Conservation (phyloP, 2,113 vertebrate species). For the Ovis aries region DNA sequence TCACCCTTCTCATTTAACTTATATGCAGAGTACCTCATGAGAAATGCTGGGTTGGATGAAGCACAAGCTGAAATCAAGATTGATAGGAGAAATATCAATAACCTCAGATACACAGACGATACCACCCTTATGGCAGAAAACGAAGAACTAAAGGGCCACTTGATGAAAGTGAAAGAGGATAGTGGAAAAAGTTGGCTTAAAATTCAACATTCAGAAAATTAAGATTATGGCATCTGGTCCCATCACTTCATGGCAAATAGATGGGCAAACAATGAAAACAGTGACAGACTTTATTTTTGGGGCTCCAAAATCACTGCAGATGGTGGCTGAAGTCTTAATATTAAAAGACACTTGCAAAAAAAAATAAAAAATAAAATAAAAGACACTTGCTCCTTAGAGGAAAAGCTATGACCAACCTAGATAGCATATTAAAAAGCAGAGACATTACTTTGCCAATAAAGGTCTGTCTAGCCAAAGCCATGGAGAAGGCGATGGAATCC, state of each 20-base stretch:
- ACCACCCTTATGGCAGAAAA: background rate
- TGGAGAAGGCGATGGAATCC: background rate
- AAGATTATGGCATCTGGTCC: background rate
- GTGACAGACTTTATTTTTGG: background rate
- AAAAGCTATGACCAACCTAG: background rate
- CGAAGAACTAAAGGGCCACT: background rate
- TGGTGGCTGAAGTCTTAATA: background rate
- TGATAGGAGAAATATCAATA: accelerated
- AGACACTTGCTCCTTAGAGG: background rate
- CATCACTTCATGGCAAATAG: background rate
- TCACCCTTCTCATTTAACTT: background rate
- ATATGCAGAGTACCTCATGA: background rate
- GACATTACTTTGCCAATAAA: background rate
- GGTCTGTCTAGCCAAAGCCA: background rate
- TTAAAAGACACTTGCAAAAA: background rate
- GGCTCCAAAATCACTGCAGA: background rate
- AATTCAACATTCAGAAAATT: background rate
- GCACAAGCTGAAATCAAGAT: background rate
- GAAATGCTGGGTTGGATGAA: background rate
- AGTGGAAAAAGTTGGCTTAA: background rate
- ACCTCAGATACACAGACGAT: background rate
- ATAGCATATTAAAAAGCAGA: background rate
- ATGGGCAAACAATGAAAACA: background rate
- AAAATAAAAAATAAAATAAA: background rate
- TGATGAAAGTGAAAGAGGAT: background rate